Evolutionary conservation across 2,797 vertebrate genomes (phyloP), one percentile per base, ranked within the genome.

Genomic region (Adrianichthys oophorus): DNA sequence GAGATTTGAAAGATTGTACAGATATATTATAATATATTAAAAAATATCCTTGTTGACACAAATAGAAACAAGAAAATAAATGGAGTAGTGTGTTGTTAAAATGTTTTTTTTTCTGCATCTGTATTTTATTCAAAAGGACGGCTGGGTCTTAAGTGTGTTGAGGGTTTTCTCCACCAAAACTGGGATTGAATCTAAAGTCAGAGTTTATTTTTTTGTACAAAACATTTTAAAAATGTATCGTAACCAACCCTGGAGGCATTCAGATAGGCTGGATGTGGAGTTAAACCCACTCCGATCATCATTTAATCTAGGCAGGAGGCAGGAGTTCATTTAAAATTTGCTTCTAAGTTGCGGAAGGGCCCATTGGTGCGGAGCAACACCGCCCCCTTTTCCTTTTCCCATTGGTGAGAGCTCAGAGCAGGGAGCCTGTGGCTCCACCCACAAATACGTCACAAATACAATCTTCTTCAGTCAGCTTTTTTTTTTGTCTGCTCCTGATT

Each of bases 1-100:
- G 66, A 85, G 83, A 88, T 88, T 91, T 75, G 64, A 83, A 79
- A 74, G 19, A 53, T 42, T 75, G 78, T 74, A 67, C 59, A 85
- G 65, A 82, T 44, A 70, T 73, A 73, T 82, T 58, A 48, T 55
- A 60, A 72, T 60, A 14, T 6, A 60, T 54, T 26, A 16, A 60
- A 63, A 41, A 46, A 16, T 37, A 59, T 48, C 18, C 70, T 79
- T 70, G 56, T 60, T 72, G 59, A 56, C 44, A 83, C 64, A 43
- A 68, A 68, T 65, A 68, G 67, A 74, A 44, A 77, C 61, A 43
- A 52, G 56, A 46, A 52, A 62, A 52, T 74, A 68, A 54, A 65
- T 72, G 61, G 56, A 51, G 52, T 71, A 64, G 46, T 84, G 73
- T 45, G 17, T 51, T 68, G 68, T 70, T 64, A 55, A 55, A 53